phyloP scores from a whole-genome alignment of 2,113 vertebrate genomes.

The Lycaon pictus region DNA sequence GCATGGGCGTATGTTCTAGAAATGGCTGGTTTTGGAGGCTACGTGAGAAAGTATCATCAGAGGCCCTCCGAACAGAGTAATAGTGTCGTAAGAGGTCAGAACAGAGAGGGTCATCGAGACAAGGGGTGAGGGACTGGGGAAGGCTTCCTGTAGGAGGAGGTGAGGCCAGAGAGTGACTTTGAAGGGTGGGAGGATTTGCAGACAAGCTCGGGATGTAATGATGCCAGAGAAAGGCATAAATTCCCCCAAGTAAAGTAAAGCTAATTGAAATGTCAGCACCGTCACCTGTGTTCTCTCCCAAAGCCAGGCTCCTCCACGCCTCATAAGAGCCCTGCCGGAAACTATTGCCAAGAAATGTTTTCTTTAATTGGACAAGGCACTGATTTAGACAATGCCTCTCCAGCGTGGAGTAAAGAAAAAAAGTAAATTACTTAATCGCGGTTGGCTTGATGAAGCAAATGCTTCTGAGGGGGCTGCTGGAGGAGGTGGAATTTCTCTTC shows the following conservation, averaged over 20 bases:
- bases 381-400: constrained; percentile 54
- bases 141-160: not conserved
- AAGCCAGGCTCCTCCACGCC: not conserved
- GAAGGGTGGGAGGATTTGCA: not conserved
- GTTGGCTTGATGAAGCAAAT: not conserved
- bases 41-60: not conserved
- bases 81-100: not conserved
- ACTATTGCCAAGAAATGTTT: not conserved
- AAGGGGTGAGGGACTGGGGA: not conserved
- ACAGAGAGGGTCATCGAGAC: not conserved
- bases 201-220: constrained; percentile 2
- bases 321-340: not conserved
- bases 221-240: not conserved
- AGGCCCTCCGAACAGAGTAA: not conserved
- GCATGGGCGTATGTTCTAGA: not conserved
- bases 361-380: constrained; percentile 49
- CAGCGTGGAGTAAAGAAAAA: not conserved
- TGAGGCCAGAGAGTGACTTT: not conserved
- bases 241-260: not conserved
- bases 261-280: constrained; percentile 62
- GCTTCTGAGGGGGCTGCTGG: not conserved
- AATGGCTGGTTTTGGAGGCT: not conserved
- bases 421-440: constrained; percentile 39
- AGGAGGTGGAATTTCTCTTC: constrained; percentile 35
- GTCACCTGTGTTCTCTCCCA: not conserved